Percentiles rank a stretch among this genome's conserved stretches.
Conservation (phyloP, 1,140 invertebrate species). For the Polyergus mexicanus region DNA sequence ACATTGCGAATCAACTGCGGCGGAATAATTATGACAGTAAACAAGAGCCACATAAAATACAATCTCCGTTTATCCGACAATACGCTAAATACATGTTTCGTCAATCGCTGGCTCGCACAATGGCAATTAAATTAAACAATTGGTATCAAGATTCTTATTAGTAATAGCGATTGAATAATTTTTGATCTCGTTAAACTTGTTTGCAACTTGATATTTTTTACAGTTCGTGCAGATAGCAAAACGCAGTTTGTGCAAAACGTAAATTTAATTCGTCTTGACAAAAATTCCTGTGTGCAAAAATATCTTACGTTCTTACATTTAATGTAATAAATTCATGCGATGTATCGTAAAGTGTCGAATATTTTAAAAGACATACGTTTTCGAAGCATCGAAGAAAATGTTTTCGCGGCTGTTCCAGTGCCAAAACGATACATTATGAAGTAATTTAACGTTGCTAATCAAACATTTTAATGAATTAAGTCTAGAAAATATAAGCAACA, state of each 20-base stretch:
- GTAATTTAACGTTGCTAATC: not conserved
- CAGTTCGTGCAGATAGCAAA: not conserved
- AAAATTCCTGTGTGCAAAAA: not conserved
- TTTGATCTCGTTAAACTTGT: not conserved
- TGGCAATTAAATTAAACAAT: constrained; percentile 48
- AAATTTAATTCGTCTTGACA: not conserved
- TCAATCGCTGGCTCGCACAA: constrained; percentile 32
- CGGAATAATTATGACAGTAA: constrained; percentile 58
- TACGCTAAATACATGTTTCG: too few relatives aligned
- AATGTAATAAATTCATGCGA: not conserved
- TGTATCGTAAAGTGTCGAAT: not conserved
- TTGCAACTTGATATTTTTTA: not conserved
- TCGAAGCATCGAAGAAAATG: not conserved
- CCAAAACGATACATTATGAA: not conserved
- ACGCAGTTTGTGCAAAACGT: not conserved
- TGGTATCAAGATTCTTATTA: constrained; percentile 18
- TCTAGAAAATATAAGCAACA: not conserved
- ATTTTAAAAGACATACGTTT: not conserved
- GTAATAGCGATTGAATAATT: constrained; percentile 25
- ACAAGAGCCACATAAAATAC: constrained; percentile 54
- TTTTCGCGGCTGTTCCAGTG: not conserved
- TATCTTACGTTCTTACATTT: not conserved
- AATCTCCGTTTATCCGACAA: constrained; percentile 61
- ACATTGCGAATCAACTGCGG: constrained; percentile 49
- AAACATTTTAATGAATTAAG: not conserved